Percentiles rank a stretch among this genome's conserved stretches.
Evolutionary conservation across 1,140 invertebrate genomes (phyloP).

Genomic region (Drosophila trapezifrons): DNA sequence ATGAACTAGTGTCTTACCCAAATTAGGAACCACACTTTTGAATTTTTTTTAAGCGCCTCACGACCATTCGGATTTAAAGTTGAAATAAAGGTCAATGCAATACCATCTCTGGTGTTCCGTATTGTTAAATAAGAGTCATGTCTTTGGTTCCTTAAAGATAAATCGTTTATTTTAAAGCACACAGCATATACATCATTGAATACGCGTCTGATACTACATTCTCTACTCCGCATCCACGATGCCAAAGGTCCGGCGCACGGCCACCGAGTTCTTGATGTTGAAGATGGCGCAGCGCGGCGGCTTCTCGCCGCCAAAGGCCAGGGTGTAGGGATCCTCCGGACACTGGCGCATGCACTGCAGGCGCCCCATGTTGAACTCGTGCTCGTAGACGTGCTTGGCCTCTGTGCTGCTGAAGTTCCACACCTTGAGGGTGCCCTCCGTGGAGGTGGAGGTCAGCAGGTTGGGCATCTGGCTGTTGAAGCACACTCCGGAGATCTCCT

Average conservation of each 20-base stretch:
- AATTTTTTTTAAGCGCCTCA: constrained; percentile 10
- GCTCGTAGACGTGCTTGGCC: constrained; percentile 86
- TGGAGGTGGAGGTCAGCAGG: constrained; percentile 74
- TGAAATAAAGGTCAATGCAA: constrained; percentile 9
- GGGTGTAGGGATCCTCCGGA: constrained; percentile 92
- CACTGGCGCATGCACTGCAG: constrained; percentile 90
- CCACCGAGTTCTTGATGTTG: constrained; percentile 88
- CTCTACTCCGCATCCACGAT: constrained; percentile 61
- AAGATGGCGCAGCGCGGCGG: constrained; percentile 91
- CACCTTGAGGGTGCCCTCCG: constrained; percentile 77
- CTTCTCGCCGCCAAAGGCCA: constrained; percentile 93
- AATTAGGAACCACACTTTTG: constrained; percentile 10
- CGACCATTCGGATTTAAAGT: constrained; percentile 12
- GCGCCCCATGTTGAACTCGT: constrained; percentile 88
- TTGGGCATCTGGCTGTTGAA: constrained; percentile 74
- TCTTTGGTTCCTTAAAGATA: constrained; percentile 25
- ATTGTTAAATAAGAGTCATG: neutral
- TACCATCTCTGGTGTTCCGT: neutral
- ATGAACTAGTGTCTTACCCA: constrained; percentile 10
- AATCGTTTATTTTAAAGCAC: constrained; percentile 28
- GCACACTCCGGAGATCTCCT: constrained; percentile 90
- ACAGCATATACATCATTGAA: constrained; percentile 30
- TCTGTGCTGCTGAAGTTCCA: constrained; percentile 77
- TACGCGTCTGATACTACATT: neutral
- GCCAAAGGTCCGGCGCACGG: constrained; percentile 84